Conservation (phyloP, 2,113 vertebrate genomes). For the Mustelus asterias region DNA sequence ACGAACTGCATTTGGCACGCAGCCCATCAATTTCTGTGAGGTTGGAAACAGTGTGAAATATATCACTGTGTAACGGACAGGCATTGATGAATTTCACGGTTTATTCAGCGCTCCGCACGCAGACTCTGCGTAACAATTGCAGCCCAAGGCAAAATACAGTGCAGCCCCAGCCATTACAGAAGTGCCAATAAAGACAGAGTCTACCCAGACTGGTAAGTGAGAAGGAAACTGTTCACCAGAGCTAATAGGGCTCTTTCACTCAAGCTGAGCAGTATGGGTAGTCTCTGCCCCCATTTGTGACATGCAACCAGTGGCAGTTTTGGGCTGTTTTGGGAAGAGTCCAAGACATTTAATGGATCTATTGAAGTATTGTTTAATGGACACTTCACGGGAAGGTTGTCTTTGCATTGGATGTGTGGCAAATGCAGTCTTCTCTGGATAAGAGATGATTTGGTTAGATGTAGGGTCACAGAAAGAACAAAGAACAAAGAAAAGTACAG, state of each 20-base stretch:
- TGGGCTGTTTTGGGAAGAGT: background rate
- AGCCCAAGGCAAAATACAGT: background rate
- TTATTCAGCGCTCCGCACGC: background rate
- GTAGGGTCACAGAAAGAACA: background rate
- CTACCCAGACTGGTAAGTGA: too few species aligned
- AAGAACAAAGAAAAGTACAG: too few species aligned
- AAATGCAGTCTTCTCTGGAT: background rate
- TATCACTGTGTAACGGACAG: background rate
- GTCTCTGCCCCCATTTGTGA: background rate
- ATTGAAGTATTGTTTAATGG: background rate
- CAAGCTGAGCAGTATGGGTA: background rate
- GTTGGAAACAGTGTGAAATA: background rate
- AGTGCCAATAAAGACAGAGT: background rate
- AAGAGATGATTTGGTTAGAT: background rate
- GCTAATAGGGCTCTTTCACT: background rate
- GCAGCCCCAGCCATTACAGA: background rate
- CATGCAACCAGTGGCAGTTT: background rate
- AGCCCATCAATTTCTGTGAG: background rate
- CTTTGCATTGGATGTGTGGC: too few species aligned
- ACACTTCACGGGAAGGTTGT: background rate
- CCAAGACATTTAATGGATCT: background rate
- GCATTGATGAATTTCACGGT: background rate
- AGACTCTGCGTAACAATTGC: background rate
- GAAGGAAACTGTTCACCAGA: background rate
- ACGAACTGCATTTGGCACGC: background rate